A percentile compares a stretch with the other conserved stretches of the same genome.
phyloP scores from a whole-genome alignment of 2,888 invertebrate species.

The Caenorhabditis imperialis region DNA sequence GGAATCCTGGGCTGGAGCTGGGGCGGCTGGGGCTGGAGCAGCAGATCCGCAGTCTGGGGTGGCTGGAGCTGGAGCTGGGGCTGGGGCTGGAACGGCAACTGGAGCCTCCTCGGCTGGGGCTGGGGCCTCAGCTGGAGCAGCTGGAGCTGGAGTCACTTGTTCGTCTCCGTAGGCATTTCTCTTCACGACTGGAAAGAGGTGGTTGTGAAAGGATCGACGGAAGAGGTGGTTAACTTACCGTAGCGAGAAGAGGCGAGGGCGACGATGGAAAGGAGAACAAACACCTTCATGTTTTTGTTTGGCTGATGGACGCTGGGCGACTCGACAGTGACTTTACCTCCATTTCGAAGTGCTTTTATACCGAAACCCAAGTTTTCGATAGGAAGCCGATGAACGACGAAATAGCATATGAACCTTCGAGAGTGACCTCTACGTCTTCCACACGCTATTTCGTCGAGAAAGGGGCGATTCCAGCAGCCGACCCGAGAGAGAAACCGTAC shows the following conservation, averaged over 20 bases:
- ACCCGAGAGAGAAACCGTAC: conserved; percentile 32
- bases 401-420: conserved; percentile 36
- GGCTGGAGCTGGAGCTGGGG: conserved; percentile 49
- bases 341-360: conserved; percentile 25
- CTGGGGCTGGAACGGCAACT: conserved; percentile 42
- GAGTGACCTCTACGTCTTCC: conserved; percentile 32
- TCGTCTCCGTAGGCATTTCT: conserved; percentile 61
- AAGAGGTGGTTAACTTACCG: conserved; percentile 43
- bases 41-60: conserved; percentile 29
- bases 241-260: conserved; percentile 58
- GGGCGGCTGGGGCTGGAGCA: conserved; percentile 32
- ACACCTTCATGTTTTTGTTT: conserved; percentile 51
- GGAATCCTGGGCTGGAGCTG: conserved; percentile 33
- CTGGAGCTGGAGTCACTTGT: conserved; percentile 52
- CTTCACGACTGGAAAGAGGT: conserved; percentile 36
- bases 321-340: conserved; percentile 34
- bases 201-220: background rate
- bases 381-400: conserved; percentile 15
- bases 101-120: conserved; percentile 45
- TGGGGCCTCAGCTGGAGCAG: conserved; percentile 41
- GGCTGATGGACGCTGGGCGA: conserved; percentile 43
- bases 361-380: conserved; percentile 33
- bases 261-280: conserved; percentile 56
- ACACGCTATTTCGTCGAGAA: conserved; percentile 22
- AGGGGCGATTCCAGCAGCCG: conserved; percentile 34